Evolutionary conservation across 2,113 vertebrate genomes (phyloP).

Genomic region (Cynoglossus semilaevis): DNA sequence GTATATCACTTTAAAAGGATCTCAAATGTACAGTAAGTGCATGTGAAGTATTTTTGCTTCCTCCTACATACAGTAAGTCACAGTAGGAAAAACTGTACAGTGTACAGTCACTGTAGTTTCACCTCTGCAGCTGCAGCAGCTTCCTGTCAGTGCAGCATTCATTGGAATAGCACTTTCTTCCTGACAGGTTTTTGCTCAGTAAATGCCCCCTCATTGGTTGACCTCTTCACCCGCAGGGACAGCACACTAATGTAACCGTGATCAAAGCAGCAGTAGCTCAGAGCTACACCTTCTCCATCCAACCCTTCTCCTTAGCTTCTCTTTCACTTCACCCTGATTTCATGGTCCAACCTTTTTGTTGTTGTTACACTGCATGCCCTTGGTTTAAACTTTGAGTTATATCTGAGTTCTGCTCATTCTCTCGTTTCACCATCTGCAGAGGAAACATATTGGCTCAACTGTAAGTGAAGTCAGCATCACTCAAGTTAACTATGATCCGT

Average conservation of each 20-base stretch:
- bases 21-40: too few relatives aligned
- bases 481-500: too few relatives aligned
- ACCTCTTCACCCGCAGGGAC: conserved; percentile 21
- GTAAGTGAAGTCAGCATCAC: neutral
- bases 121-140: conserved; percentile 6
- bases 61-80: neutral
- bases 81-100: conserved; percentile 8
- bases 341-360: too few relatives aligned
- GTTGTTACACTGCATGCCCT: neutral
- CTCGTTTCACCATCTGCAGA: neutral
- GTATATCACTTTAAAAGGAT: too few relatives aligned
- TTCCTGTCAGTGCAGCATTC: conserved; percentile 22
- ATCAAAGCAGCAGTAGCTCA: conserved; percentile 32
- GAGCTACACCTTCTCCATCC: conserved; percentile 37
- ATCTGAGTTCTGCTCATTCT: neutral
- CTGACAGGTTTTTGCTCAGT: conserved; percentile 32
- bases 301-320: conserved; percentile 3
- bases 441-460: neutral
- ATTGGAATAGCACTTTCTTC: conserved; percentile 10
- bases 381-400: neutral
- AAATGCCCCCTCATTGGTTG: conserved; percentile 23
- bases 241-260: conserved; percentile 25
- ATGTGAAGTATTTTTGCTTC: neutral
- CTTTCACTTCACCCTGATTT: neutral
- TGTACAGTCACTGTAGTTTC: conserved; percentile 3